A percentile compares a stretch with the other conserved stretches of the same genome.
phyloP scores from a whole-genome alignment of 2,888 invertebrate species.

The Calameuta filiformis region DNA sequence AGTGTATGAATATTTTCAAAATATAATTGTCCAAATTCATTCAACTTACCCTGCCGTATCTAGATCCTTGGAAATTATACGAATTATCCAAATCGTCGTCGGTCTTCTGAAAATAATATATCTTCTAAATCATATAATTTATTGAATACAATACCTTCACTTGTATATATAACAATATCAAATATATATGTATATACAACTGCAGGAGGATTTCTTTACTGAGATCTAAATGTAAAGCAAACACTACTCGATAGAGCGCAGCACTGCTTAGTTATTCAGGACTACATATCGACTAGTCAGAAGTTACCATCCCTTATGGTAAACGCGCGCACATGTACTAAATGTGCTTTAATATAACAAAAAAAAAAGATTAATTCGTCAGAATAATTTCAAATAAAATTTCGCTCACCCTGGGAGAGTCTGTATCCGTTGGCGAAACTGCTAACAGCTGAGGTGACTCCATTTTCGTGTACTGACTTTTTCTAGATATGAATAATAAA shows the following conservation, averaged over 20 bases:
- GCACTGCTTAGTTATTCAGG: background rate
- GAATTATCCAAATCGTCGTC: background rate
- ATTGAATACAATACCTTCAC: background rate
- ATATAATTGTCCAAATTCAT: background rate
- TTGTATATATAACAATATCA: background rate
- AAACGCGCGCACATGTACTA: background rate
- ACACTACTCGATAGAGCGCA: background rate
- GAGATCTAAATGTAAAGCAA: background rate
- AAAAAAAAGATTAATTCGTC: background rate
- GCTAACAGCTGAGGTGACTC: slow-evolving; percentile 28
- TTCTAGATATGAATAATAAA: slow-evolving; percentile 24
- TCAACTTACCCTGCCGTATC: background rate
- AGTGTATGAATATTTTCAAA: too few relatives aligned
- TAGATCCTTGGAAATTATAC: background rate
- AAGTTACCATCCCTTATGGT: background rate
- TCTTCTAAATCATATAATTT: too few relatives aligned
- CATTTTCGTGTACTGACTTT: slow-evolving; percentile 36
- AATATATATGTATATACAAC: background rate
- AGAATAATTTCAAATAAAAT: slow-evolving; percentile 1
- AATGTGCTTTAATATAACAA: background rate
- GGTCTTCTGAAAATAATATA: background rate
- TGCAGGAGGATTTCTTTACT: background rate
- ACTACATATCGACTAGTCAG: background rate
- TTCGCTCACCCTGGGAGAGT: slow-evolving; percentile 33
- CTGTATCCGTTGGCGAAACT: slow-evolving; percentile 29